A percentile compares a stretch with the other conserved stretches of the same genome.
phyloP scores from a whole-genome alignment of 1,140 invertebrate genomes.

The Adelges cooleyi region DNA sequence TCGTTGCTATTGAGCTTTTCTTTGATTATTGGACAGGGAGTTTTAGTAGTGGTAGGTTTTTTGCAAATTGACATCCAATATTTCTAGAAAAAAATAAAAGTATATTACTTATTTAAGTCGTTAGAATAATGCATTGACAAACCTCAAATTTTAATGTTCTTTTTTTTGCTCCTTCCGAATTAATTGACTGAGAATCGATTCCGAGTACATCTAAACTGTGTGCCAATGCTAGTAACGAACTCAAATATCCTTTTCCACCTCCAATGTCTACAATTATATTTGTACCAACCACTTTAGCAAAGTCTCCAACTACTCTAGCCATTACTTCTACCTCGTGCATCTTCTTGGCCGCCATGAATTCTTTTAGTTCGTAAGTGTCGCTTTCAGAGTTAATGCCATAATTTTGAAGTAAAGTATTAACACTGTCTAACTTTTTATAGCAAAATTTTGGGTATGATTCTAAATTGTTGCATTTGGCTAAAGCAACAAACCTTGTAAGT shows the following conservation, averaged over 20 bases:
- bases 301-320: conserved; percentile 42
- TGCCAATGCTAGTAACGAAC: conserved; percentile 56
- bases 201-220: conserved; percentile 62
- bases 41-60: not conserved
- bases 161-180: conserved; percentile 51
- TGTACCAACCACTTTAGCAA: conserved; percentile 35
- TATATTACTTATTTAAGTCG: no score
- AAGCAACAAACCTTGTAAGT: not conserved
- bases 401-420: conserved; percentile 38
- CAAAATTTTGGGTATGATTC: not conserved
- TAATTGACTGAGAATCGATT: conserved; percentile 56
- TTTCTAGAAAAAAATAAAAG: conserved; percentile 25
- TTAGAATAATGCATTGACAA: not conserved
- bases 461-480: not conserved
- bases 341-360: conserved; percentile 54
- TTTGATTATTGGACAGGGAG: not conserved
- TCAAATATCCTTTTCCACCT: conserved; percentile 75
- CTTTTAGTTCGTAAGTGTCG: conserved; percentile 38
- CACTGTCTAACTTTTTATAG: conserved; percentile 30
- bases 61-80: conserved; percentile 14
- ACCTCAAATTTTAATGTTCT: conserved; percentile 48
- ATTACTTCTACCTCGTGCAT: conserved; percentile 63
- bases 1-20: conserved; percentile 21
- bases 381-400: conserved; percentile 39
- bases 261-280: conserved; percentile 64